These are phyloP conservation scores for Labeo catla DNA, from an alignment of 2,113 vertebrate species.

Conservation along the genomic window DNA sequence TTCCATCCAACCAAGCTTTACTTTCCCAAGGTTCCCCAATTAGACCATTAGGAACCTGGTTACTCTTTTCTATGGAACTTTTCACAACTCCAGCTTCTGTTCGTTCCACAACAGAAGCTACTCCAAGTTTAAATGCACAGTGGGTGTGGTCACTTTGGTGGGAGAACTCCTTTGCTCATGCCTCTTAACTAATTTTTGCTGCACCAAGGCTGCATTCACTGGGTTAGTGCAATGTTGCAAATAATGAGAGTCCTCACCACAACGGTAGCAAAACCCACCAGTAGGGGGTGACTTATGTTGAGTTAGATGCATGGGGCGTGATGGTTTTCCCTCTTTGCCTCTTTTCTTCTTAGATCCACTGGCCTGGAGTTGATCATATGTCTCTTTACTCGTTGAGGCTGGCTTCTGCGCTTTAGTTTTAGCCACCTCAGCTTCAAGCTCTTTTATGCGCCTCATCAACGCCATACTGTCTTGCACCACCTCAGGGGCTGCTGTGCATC, in stretches of 20 bases:
- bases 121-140: not conserved
- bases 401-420: not conserved
- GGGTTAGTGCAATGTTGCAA: slow-evolving; percentile 1
- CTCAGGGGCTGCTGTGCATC: not conserved
- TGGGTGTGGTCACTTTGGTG: not conserved
- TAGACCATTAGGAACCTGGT: not conserved
- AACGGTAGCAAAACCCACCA: slow-evolving; percentile 21
- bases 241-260: slow-evolving; percentile 23
- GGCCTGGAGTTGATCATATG: not conserved
- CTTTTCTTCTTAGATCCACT: not conserved
- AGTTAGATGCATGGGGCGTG: not conserved
- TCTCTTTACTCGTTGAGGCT: not conserved
- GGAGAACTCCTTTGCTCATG: not conserved
- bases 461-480: not conserved
- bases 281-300: not conserved
- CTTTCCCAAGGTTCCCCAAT: not conserved
- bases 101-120: slow-evolving; percentile 8
- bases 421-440: slow-evolving; percentile 4
- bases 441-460: not conserved
- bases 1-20: not conserved
- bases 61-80: not conserved
- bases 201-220: not conserved
- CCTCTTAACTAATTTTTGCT: slow-evolving; percentile 6
- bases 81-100: not conserved
- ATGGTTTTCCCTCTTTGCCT: not conserved